A percentile compares a stretch with the other conserved stretches of the same genome.
These are phyloP conservation scores for Neostethus bicornis DNA, from an alignment of 2,797 vertebrate species.

Conservation along the genomic window DNA sequence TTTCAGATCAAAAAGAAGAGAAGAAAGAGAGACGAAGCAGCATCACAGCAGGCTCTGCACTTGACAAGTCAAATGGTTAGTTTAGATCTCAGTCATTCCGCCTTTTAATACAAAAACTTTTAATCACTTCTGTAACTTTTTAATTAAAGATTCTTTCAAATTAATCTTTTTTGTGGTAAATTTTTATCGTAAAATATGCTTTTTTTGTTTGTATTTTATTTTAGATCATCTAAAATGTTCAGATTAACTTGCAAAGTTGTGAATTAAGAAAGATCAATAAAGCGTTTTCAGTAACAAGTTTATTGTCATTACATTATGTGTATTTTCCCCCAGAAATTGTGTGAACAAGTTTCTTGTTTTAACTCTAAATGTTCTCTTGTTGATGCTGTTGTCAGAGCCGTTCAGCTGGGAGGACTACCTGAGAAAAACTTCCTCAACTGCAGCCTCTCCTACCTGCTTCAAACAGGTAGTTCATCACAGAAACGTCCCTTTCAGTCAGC, in stretches of 20 bases:
- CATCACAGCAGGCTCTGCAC: slow-evolving; percentile 78
- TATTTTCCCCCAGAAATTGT: neutral
- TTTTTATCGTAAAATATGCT: neutral
- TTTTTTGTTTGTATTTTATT: neutral
- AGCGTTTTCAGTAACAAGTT: neutral
- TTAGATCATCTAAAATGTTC: neutral
- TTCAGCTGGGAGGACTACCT: slow-evolving; percentile 96
- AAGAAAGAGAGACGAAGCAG: slow-evolving; percentile 84
- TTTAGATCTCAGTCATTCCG: slow-evolving; percentile 25
- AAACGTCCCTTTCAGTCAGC: neutral
- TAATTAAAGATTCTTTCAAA: neutral
- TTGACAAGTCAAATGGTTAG: slow-evolving; percentile 81
- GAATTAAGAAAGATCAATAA: neutral
- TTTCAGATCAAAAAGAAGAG: slow-evolving; percentile 87
- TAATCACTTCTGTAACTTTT: slow-evolving; percentile 13
- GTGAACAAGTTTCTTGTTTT: neutral
- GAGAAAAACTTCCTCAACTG: slow-evolving; percentile 87
- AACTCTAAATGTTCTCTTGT: neutral
- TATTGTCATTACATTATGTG: neutral
- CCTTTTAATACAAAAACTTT: slow-evolving; percentile 34
- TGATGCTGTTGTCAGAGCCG: slow-evolving; percentile 76
- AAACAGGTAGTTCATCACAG: slow-evolving; percentile 87
- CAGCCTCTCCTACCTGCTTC: slow-evolving; percentile 90
- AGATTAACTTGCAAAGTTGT: neutral
- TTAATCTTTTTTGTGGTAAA: neutral